Percentiles rank a stretch among this genome's conserved stretches.
Conservation (phyloP, 2,113 vertebrate genomes). For the Xenopus borealis region DNA sequence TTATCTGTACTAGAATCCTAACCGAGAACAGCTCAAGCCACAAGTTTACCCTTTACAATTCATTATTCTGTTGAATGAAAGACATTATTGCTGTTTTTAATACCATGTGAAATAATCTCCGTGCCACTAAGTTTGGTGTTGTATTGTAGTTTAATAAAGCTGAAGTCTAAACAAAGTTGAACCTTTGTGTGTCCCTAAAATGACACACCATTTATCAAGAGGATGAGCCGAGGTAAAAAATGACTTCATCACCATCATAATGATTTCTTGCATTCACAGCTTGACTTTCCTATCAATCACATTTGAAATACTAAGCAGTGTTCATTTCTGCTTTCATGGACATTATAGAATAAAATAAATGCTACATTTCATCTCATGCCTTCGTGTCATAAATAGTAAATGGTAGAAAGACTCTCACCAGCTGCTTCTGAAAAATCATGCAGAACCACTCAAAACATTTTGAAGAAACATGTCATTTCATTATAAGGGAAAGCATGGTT, state of each 20-base stretch:
- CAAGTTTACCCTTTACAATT: no score
- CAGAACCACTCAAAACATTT: not conserved
- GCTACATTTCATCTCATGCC: conserved; percentile 9
- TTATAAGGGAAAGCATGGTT: conserved; percentile 14
- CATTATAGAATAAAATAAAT: conserved; percentile 22
- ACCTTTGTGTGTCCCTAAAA: not conserved
- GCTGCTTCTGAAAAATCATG: conserved; percentile 15
- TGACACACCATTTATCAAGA: not conserved
- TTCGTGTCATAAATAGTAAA: conserved; percentile 11
- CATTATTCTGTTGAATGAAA: no score
- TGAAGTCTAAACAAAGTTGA: not conserved
- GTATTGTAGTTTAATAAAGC: no score
- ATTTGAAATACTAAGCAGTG: not conserved
- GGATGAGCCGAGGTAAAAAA: not conserved
- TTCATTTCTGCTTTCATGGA: conserved; percentile 6
- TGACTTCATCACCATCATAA: conserved; percentile 13
- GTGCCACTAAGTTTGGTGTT: no score
- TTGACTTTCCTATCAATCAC: conserved; percentile 8
- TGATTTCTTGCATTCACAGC: conserved; percentile 5
- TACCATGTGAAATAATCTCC: no score
- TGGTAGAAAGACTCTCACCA: conserved; percentile 6
- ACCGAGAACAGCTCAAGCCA: no score
- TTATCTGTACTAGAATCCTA: no score
- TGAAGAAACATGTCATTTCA: conserved; percentile 4
- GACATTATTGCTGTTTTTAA: no score